Evolutionary conservation across 2,113 vertebrate species (phyloP), one percentile per base, ranked within the genome.

Genomic region (Rhinopomastus cyanomelas): DNA sequence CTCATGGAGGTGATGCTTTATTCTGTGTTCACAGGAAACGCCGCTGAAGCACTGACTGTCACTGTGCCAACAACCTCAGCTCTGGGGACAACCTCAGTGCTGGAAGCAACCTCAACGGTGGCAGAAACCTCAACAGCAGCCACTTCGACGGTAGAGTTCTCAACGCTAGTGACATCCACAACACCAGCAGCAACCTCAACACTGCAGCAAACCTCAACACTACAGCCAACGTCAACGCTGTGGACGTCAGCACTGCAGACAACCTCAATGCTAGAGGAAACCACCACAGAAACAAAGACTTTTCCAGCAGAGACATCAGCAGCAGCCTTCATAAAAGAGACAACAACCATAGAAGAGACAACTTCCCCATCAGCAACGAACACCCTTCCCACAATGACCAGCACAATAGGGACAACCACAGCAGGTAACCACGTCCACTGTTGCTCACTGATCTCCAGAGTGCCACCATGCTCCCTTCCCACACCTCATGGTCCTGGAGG

Each of bases 271-370:
- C 8, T 30, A 4, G 23, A 64, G 15, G 14, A 1, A 1, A 2
- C 6, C 4, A 12, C 2, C 5, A 4, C 2, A 51, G 37, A 36
- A 44, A 1, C 5, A 37, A 9, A 0, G 0, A 5, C 1, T 2
- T 4, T 6, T 37, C 5, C 5, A 29, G 4, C 13, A 59, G 10
- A 42, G 5, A 57, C 5, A 36, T 2, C 8, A 1, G 3, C 11
- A 48, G 39, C 5, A 8, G 22, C 32, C 19, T 3, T 9, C 29
- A 9, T 1, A 34, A 7, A 0, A 5, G 34, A 71, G 30, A 36
- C 4, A 4, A 8, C 21, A n/a, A 34, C 23, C 6, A 0, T 12
- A 32, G 3, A 4, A 11, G 1, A 36, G 57, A 39, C 7, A 25
- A 23, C 4, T 4, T 3, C 19, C 44, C 1, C 3, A 51, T 0